phyloP scores from a whole-genome alignment of 2,888 invertebrate species.

The Helobdella robusta region DNA sequence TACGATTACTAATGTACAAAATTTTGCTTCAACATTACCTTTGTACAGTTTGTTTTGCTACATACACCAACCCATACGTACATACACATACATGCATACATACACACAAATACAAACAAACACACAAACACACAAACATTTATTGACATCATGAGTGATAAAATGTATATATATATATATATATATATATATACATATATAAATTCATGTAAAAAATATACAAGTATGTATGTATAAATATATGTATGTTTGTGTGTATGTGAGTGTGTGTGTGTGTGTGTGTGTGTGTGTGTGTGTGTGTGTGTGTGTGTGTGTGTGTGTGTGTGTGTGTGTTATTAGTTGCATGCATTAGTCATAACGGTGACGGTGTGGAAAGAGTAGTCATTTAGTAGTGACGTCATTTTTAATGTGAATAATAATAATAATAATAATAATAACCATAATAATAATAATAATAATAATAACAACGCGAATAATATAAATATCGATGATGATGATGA shows the following conservation, averaged over 20 bases:
- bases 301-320: constrained; percentile 5
- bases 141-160: constrained; percentile 8
- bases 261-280: no score
- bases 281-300: background rate
- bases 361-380: background rate
- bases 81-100: constrained; percentile 15
- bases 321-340: background rate
- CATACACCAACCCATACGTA: background rate
- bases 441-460: background rate
- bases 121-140: constrained; percentile 26
- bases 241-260: no score
- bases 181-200: constrained; percentile 22
- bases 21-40: no score
- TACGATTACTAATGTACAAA: no score
- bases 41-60: no score
- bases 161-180: constrained; percentile 28
- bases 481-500: constrained; percentile 17
- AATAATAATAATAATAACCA: background rate
- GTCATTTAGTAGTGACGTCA: background rate
- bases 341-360: background rate
- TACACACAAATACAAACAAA: constrained; percentile 26
- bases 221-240: no score
- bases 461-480: background rate
- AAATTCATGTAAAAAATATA: constrained; percentile 17
- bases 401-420: background rate